These are phyloP conservation scores for Prionailurus viverrinus DNA, from an alignment of 2,113 vertebrate species.

Conservation along the genomic window DNA sequence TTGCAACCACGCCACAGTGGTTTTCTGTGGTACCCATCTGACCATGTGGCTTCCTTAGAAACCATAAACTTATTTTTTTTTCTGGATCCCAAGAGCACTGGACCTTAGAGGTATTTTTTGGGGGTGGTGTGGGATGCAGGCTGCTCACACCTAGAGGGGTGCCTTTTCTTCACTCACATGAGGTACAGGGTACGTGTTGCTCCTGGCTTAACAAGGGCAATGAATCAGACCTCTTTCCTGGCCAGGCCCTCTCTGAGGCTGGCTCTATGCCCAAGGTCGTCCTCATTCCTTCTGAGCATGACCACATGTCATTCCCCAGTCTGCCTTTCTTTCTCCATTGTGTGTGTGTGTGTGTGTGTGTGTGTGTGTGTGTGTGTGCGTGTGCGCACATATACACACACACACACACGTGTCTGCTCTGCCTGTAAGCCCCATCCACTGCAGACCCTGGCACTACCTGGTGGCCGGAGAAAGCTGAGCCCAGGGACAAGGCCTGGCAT, in stretches of 20 bases:
- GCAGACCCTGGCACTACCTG: background rate
- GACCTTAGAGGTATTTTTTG: background rate
- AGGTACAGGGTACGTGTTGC: accelerated
- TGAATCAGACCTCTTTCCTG: background rate
- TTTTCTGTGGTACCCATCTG: background rate
- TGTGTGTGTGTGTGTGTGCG: background rate
- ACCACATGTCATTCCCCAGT: background rate
- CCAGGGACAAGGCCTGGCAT: background rate
- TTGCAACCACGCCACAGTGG: background rate
- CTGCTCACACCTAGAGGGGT: too few relatives aligned
- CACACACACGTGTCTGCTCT: background rate
- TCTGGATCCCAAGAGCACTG: background rate
- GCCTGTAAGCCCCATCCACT: background rate
- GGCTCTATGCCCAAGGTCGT: background rate
- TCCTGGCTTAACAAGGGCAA: background rate
- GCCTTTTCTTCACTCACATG: background rate
- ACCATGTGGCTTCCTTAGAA: background rate
- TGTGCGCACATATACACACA: too few relatives aligned
- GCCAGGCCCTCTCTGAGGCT: background rate
- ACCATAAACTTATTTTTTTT: too few relatives aligned
- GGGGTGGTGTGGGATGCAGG: too few relatives aligned
- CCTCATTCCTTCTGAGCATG: background rate
- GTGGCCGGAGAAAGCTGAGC: background rate
- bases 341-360: background rate
- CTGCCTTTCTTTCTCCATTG: background rate